These are phyloP conservation scores for Monopterus albus DNA, from an alignment of 2,113 vertebrate species.

Conservation along the genomic window DNA sequence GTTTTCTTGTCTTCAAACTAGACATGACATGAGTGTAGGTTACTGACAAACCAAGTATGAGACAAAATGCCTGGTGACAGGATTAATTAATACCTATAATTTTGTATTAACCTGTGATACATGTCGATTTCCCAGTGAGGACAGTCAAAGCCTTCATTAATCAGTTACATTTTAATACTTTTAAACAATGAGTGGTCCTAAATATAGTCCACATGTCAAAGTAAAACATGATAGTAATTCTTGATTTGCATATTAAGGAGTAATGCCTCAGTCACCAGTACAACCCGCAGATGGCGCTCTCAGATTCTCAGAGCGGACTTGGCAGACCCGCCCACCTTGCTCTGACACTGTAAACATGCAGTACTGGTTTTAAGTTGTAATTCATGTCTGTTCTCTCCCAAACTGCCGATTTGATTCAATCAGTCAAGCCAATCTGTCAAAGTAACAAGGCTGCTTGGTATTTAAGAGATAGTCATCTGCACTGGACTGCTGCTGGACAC, in stretches of 20 bases:
- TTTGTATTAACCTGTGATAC: not conserved
- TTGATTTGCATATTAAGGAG: too few relatives aligned
- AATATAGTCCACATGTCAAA: not conserved
- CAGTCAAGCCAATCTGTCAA: constrained; percentile 26
- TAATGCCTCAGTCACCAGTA: not conserved
- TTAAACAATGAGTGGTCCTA: not conserved
- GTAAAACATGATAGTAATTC: not conserved
- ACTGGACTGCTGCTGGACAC: not conserved
- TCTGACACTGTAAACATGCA: constrained; percentile 48
- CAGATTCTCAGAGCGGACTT: constrained; percentile 30
- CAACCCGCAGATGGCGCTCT: constrained; percentile 73
- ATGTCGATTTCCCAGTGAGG: not conserved
- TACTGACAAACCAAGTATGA: not conserved
- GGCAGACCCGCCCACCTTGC: constrained; percentile 45
- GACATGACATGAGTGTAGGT: not conserved
- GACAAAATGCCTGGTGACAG: not conserved
- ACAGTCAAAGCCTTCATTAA: not conserved
- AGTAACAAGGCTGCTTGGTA: not conserved
- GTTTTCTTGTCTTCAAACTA: not conserved
- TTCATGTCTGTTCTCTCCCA: constrained; percentile 20
- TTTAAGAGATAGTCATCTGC: not conserved
- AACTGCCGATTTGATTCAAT: constrained; percentile 20
- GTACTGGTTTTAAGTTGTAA: constrained; percentile 35
- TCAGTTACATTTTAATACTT: not conserved
- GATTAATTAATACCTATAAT: not conserved